These are phyloP conservation scores for Synergus gifuensis DNA, from an alignment of 2,888 invertebrate genomes.

Conservation along the genomic window DNA sequence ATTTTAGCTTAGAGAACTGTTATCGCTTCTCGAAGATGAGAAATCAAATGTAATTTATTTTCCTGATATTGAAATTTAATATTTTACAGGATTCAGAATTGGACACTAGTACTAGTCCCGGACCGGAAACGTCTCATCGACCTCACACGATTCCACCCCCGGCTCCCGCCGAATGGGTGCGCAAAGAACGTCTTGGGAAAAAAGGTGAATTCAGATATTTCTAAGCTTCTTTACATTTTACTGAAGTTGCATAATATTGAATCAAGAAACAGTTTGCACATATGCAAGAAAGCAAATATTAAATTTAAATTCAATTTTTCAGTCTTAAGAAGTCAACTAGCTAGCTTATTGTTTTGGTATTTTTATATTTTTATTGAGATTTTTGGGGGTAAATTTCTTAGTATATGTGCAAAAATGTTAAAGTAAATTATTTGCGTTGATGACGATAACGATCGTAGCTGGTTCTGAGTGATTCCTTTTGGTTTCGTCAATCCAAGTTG, in stretches of 20 bases:
- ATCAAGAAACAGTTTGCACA: constrained; percentile 4
- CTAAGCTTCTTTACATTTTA: constrained; percentile 78
- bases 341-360: neutral
- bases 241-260: constrained; percentile 25
- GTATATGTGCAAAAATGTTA: neutral
- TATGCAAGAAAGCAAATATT: neutral
- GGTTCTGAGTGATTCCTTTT: constrained; percentile 8
- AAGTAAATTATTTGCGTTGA: constrained; percentile 33
- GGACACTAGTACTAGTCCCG: constrained; percentile 77
- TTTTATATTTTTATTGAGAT: neutral
- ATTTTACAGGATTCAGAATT: constrained; percentile 73
- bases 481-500: constrained; percentile 20
- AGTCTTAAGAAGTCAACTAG: neutral
- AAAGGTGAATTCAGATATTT: constrained; percentile 97
- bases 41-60: neutral
- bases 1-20: neutral
- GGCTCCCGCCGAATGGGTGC: constrained; percentile 90
- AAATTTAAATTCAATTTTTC: neutral
- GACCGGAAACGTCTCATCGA: constrained; percentile 74
- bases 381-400: neutral
- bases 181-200: constrained; percentile 93
- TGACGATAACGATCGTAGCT: constrained; percentile 30
- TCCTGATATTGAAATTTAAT: neutral
- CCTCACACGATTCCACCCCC: constrained; percentile 79
- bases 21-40: neutral